These are phyloP conservation scores for Heliconius hewitsoni DNA, from an alignment of 1,140 invertebrate species.

Conservation along the genomic window DNA sequence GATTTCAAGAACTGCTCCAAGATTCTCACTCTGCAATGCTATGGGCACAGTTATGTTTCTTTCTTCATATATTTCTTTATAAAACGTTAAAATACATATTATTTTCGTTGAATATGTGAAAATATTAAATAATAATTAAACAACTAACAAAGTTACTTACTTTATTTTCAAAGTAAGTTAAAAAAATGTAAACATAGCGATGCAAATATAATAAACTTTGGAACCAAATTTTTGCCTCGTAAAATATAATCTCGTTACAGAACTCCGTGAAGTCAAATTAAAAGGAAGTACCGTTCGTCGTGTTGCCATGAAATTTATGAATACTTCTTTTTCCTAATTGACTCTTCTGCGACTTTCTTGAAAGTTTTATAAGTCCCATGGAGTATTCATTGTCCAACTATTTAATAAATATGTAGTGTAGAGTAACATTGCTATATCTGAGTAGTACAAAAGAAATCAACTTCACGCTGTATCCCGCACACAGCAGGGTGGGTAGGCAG, in stretches of 20 bases:
- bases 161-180: background rate
- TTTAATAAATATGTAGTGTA: background rate
- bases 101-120: too few species aligned
- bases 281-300: conserved; percentile 44
- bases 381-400: background rate
- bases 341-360: conserved; percentile 40
- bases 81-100: background rate
- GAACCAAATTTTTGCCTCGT: conserved; percentile 63
- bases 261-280: conserved; percentile 68
- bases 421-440: too few species aligned
- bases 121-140: background rate
- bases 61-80: too few species aligned
- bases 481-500: too few species aligned
- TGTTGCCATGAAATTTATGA: conserved; percentile 50
- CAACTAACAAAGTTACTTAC: background rate
- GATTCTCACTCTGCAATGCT: too few species aligned
- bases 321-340: conserved; percentile 55
- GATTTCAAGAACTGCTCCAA: too few species aligned
- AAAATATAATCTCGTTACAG: conserved; percentile 75
- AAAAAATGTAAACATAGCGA: background rate
- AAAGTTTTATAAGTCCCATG: background rate
- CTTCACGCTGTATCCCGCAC: too few species aligned
- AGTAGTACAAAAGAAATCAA: too few species aligned
- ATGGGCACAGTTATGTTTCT: too few species aligned
- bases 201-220: background rate